phyloP scores from a whole-genome alignment of 2,113 vertebrate genomes.

The Porphyrio hochstetteri region DNA sequence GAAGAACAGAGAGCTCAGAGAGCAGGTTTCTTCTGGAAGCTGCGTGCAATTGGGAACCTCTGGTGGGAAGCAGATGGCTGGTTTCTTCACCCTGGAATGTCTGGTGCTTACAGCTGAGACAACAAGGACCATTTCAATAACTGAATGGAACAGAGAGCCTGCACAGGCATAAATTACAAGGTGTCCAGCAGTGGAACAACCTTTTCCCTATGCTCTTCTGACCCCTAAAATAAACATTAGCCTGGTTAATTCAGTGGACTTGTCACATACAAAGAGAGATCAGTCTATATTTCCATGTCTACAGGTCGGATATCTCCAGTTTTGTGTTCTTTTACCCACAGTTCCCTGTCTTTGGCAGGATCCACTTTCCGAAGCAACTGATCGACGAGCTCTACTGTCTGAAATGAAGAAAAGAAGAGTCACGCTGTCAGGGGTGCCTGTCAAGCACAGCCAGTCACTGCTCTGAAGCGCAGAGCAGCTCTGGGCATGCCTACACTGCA shows the following conservation, averaged over 20 bases:
- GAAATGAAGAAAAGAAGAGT: conserved; percentile 57
- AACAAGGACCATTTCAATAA: conserved; percentile 60
- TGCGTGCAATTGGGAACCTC: conserved; percentile 46
- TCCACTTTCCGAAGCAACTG: conserved; percentile 94
- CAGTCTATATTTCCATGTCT: conserved; percentile 91
- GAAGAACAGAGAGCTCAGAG: conserved; percentile 42
- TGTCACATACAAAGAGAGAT: neutral
- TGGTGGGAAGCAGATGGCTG: conserved; percentile 47
- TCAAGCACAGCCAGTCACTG: neutral
- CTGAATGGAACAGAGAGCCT: conserved; percentile 59
- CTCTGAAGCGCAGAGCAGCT: neutral
- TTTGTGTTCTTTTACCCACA: conserved; percentile 96
- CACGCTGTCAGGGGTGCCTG: conserved; percentile 1
- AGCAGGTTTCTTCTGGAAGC: conserved; percentile 64
- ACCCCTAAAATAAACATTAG: conserved; percentile 14
- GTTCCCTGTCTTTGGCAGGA: conserved; percentile 91
- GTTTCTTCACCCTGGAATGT: conserved; percentile 67
- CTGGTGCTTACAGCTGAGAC: conserved; percentile 70
- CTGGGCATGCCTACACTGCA: neutral
- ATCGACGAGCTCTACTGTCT: conserved; percentile 97
- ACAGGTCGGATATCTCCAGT: conserved; percentile 93
- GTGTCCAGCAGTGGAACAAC: conserved; percentile 43
- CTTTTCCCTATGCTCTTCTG: conserved; percentile 27
- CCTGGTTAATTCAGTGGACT: conserved; percentile 40
- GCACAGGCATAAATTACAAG: conserved; percentile 65